Evolutionary conservation across 2,888 invertebrate genomes (phyloP).

Genomic region (Ormia ochracea): DNA sequence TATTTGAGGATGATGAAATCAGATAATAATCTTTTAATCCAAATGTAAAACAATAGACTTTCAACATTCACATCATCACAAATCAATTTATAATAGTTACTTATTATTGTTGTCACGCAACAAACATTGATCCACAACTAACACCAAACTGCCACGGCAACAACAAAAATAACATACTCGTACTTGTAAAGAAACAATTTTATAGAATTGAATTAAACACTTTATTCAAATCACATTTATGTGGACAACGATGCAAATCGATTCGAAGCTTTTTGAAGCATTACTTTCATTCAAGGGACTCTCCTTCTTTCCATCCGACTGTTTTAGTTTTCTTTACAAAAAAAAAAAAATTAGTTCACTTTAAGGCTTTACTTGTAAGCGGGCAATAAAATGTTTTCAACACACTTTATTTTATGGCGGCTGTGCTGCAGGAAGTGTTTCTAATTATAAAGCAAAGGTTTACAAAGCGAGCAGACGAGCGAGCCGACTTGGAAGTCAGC

Average conservation of each 20-base stretch:
- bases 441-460: slow-evolving; percentile 65
- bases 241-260: slow-evolving; percentile 46
- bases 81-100: slow-evolving; percentile 58
- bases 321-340: not conserved
- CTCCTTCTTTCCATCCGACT: not conserved
- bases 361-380: not conserved
- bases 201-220: slow-evolving; percentile 20
- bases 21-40: slow-evolving; percentile 44
- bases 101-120: slow-evolving; percentile 61
- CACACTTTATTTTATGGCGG: slow-evolving; percentile 33
- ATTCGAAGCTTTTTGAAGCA: slow-evolving; percentile 19
- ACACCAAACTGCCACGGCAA: not conserved
- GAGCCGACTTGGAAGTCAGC: slow-evolving; percentile 3
- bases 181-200: not conserved
- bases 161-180: not conserved
- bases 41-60: slow-evolving; percentile 29
- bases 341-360: not conserved
- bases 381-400: slow-evolving; percentile 21
- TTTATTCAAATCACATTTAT: slow-evolving; percentile 40
- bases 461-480: slow-evolving; percentile 25
- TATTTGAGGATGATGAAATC: slow-evolving; percentile 20
- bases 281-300: not conserved
- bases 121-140: slow-evolving; percentile 16
- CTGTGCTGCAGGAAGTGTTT: slow-evolving; percentile 64
- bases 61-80: slow-evolving; percentile 53